Evolutionary conservation across 2,888 invertebrate genomes (phyloP).

Genomic region (Arge pagana): DNA sequence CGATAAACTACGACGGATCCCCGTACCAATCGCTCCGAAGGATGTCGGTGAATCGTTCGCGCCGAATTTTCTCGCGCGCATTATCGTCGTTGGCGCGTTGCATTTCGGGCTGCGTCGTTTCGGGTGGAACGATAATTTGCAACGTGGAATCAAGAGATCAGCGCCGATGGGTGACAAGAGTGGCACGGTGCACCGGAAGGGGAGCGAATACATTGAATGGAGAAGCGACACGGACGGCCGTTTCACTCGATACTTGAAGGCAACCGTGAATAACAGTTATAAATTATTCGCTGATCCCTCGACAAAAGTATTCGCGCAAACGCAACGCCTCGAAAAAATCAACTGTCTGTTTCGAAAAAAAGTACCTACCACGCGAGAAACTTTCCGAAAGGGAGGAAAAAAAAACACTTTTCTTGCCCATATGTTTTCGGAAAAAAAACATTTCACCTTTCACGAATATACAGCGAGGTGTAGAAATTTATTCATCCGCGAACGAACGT

Average conservation of each 20-base stretch:
- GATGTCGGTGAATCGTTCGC: too few species aligned
- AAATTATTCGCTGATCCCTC: conserved; percentile 39
- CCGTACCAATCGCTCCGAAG: too few species aligned
- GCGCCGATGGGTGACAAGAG: conserved; percentile 28
- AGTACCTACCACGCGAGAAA: conserved; percentile 25
- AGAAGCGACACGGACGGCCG: conserved; percentile 17
- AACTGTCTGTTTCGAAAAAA: conserved; percentile 9
- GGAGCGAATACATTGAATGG: conserved; percentile 18
- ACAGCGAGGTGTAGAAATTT: too few species aligned
- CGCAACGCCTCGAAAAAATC: conserved; percentile 27
- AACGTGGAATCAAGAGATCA: conserved; percentile 45
- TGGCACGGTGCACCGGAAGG: not conserved
- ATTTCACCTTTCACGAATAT: conserved; percentile 21
- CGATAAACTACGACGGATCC: too few species aligned
- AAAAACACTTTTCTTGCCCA: conserved; percentile 14
- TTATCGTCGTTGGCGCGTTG: not conserved
- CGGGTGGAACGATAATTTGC: conserved; percentile 32
- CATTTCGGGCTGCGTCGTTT: not conserved
- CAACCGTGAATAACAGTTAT: conserved; percentile 48
- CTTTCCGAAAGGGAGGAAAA: not conserved
- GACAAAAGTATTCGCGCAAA: too few species aligned
- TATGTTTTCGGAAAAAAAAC: conserved; percentile 18
- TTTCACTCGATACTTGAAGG: conserved; percentile 36
- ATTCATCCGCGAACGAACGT: too few species aligned
- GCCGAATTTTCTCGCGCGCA: not conserved